Evolutionary conservation across 2,888 invertebrate genomes (phyloP), one percentile per base, ranked within the genome.

Genomic region (Tiliacea aurago): DNA sequence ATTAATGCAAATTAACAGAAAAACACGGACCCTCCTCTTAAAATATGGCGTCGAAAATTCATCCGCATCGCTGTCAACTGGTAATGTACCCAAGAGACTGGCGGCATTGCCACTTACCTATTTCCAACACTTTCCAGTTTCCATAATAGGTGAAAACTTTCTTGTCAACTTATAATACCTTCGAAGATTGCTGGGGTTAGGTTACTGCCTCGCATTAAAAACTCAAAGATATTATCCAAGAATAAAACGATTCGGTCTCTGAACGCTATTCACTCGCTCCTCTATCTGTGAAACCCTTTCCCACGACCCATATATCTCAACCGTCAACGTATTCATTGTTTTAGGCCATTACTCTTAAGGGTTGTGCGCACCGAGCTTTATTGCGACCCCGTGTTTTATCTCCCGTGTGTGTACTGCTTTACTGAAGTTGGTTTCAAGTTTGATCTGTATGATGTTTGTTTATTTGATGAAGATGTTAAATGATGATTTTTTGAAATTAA

Each of bases 261-360:
- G n/a, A 47, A 37, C 11, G 23, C 45, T 33, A 33, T 47, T 53
- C 56, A 61, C 18, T 41, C 78, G 78, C 80, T 80, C 51, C 28
- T 58, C 80, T 62, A 45, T 37, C 81, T 73, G 66, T 70, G 37
- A 33, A 53, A 70, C 84, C 69, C 37, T 56, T 20, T 55, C 78
- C 70, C 63, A 74, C 62, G 51, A 49, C 23, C 73, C 78, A 80
- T 86, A 86, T 80, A 81, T 84, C 74, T 80, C 28, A 77, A 77
- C 70, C 78, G 83, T 80, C 86, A 81, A 83, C 80, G 70, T 78
- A 86, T 85, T 86, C 86, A 83, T 83, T 85, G 87, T 83, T 83
- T 69, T 68, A 85, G 80, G 70, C 77, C 81, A 86, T 86, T 86
- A 83, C 73, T 78, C 80, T 76, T 73, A 73, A 80, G 80, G 77